These are phyloP conservation scores for Protosalanx chinensis DNA, from an alignment of 2,797 vertebrate genomes.

Conservation along the genomic window DNA sequence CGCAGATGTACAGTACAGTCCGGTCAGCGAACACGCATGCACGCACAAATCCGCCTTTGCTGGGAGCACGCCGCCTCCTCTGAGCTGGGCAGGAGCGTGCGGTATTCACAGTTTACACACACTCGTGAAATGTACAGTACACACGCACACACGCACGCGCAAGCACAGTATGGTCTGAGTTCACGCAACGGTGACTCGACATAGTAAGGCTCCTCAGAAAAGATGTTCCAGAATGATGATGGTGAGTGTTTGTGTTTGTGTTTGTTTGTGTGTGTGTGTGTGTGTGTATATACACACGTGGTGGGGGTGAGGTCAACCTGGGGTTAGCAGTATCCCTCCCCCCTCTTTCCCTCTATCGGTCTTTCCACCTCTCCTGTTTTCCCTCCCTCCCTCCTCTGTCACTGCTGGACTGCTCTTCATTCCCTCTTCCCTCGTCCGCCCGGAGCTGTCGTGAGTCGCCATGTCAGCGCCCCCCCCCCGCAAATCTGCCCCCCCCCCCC, in stretches of 20 bases:
- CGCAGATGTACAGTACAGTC: neutral
- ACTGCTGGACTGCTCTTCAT: constrained; percentile 26
- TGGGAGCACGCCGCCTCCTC: too few relatives aligned
- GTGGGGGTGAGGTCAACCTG: constrained; percentile 44
- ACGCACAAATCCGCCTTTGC: neutral
- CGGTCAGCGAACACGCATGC: neutral
- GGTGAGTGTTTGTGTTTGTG: constrained; percentile 38
- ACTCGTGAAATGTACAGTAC: neutral
- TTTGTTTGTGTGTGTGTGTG: constrained; percentile 40
- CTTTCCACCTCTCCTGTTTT: constrained; percentile 24
- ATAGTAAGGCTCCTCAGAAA: constrained; percentile 33
- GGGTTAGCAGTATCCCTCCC: constrained; percentile 47
- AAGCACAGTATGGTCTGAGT: constrained; percentile 41
- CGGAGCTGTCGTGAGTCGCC: constrained; percentile 54
- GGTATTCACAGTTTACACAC: too few relatives aligned
- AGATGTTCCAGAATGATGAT: constrained; percentile 30
- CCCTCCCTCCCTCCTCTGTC: neutral
- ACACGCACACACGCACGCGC: constrained; percentile 7
- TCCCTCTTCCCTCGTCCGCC: constrained; percentile 40
- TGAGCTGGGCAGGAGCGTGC: too few relatives aligned
- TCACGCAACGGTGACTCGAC: constrained; percentile 43
- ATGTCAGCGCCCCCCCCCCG: constrained; percentile 54
- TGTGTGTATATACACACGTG: too few relatives aligned
- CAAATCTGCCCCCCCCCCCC: constrained; percentile 7
- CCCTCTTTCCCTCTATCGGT: neutral